Evolutionary conservation across 2,888 invertebrate species (phyloP), one percentile per base, ranked within the genome.

Genomic region (Cinara cedri): DNA sequence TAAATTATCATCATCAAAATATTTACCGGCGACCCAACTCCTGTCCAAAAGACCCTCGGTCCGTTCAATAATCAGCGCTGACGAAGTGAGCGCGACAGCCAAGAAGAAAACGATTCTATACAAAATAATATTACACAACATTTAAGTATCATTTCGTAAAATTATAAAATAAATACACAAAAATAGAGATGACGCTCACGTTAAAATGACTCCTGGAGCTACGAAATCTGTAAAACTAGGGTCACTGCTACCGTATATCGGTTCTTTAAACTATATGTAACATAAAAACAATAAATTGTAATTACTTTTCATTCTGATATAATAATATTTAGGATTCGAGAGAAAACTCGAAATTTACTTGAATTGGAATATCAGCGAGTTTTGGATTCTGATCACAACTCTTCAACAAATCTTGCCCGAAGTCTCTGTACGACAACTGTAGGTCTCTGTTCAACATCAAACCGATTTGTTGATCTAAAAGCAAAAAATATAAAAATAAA

Each of bases 151-250:
- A 16, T 26, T 54, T 60, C 26, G 16, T 26, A 10, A 11, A 2
- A 86, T 82, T 71, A 34, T 34, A 3, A 34, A 34, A 34, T 81
- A 83, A 71, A 74, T 82, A 81, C 72, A 3, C 74, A 54, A 81
- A 71, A 54, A 81, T 71, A 10, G 42, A n/a, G n/a, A n/a, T n/a
- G n/a, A 49, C 26, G n/a, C 92, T 91, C 87, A 95, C 95, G 95
- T 95, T 83, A 97, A 87, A 84, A 97, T 96, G 82, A 97, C 95
- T 83, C 97, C 97, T 62, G 97, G 97, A 16, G 97, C 97, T 81
- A 97, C 97, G 87, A 97, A 97, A 86, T 97, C 96, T 0, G 96
- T 96, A 85, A 97, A 97, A 16, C 94, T 95, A 3, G 97, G 96
- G 85, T 94, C 92, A 86, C 90, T 92, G 81, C 91, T 91, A 74